These are phyloP conservation scores for Griposia aprilina DNA, from an alignment of 2,888 invertebrate species.

Conservation along the genomic window DNA sequence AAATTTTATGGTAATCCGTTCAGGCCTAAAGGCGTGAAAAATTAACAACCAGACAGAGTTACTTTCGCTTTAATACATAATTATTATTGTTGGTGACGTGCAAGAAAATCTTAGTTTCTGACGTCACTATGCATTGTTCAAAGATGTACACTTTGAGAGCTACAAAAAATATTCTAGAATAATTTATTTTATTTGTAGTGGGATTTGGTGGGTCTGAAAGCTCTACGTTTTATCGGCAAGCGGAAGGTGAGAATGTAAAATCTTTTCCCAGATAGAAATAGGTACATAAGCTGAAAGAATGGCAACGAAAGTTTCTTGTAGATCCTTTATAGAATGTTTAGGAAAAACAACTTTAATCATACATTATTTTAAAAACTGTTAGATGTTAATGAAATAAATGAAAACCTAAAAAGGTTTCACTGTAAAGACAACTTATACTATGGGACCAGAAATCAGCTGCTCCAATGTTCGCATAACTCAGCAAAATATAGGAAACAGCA, in stretches of 20 bases:
- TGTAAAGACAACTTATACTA: not conserved
- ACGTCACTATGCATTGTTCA: not conserved
- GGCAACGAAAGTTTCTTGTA: not conserved
- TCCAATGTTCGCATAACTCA: not conserved
- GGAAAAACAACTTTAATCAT: not conserved
- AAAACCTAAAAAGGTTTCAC: not conserved
- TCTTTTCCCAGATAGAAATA: not conserved
- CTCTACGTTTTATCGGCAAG: not conserved
- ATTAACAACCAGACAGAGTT: not conserved
- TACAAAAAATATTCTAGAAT: not conserved
- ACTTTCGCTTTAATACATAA: not conserved
- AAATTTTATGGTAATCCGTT: not conserved
- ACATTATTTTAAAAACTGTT: not conserved
- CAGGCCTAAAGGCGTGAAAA: too few species aligned
- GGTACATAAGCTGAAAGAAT: not conserved
- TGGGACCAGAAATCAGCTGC: not conserved
- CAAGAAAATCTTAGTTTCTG: not conserved
- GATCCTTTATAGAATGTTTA: not conserved
- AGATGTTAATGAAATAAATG: too few species aligned
- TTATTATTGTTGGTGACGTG: not conserved
- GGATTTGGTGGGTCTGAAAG: constrained; percentile 6
- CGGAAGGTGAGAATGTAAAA: not conserved
- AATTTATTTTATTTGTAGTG: constrained; percentile 31
- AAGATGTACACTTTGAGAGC: not conserved
- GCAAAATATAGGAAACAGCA: too few species aligned